Evolutionary conservation across 2,888 invertebrate species (phyloP), one percentile per base, ranked within the genome.

Genomic region (Siphlonurus alternatus): DNA sequence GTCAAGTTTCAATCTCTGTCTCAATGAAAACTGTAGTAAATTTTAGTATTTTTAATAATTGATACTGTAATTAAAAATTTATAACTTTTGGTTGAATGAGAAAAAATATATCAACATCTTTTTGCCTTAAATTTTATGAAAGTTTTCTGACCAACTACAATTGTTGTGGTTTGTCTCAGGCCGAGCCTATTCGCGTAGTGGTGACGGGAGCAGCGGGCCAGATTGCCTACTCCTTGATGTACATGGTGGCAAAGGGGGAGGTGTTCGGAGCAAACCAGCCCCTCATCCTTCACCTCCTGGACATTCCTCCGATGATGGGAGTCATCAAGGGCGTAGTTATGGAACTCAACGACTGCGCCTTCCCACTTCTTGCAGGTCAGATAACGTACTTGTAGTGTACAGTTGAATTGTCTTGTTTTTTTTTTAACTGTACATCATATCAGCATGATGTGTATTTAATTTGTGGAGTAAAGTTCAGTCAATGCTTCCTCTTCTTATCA

Each of bases 161-260:
- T n/a, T n/a, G n/a, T n/a, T n/a, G n/a, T n/a, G n/a, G n/a, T n/a
- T n/a, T n/a, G n/a, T 22, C 19, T 2, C 61, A 68, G 67, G 79
- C 83, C 72, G 85, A 87, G 77, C 90, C 95, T 73, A 88, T 97
- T 73, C 87, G 86, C 79, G 93, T 98, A 69, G 88, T 95, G 66
- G 90, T 99, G 25, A 99, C 98, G 64, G 99, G 99, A 67, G 99
- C 99, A 70, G 99, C 98, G 66, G 99, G 99, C 20, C 99, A 99
- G 79, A 99, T 99, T 70, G 97, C 95, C 66, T 99, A 99, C 77
- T 97, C 97, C 1, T 79, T 99, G 59, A 80, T 99, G 18, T 93
- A 93, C 74, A 91, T 94, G 79, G 83, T 99, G 69, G 93, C 93
- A 18, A 93, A 93, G 71, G 99, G 98, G 66, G 89, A 93, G 75